Evolutionary conservation across 2,888 invertebrate species (phyloP), one percentile per base, ranked within the genome.

Genomic region (Keiferia lycopersicella): DNA sequence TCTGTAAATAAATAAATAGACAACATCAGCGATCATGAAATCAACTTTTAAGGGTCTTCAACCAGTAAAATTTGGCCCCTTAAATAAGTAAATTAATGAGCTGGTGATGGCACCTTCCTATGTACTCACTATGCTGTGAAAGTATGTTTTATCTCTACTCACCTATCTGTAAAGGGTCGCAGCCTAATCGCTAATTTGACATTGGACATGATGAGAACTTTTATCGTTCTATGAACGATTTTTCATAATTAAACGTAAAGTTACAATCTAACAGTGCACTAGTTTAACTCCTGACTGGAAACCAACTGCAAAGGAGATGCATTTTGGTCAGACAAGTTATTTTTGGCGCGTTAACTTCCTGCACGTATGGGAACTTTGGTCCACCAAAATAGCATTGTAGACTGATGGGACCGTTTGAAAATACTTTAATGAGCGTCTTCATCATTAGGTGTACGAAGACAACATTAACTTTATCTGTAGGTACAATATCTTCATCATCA

Each of bases 151-250:
- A 53, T 48, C 7, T 8, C 14, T 65, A 77, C 90, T 86, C 84
- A 94, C 94, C 93, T 93, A 69, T 93, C 91, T 22, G 94, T 94
- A 76, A 95, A 91, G 14, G 94, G 94, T 69, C 94, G 88, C 34
- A 94, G 92, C 72, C 94, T 86, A 62, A 95, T 92, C 18, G 93
- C 94, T 74, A 95, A 92, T 79, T 94, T 94, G 62, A 95, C 93
- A 71, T 93, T 93, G 48, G 93, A 92, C 94, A 94, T 94, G 64
- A 51, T 61, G 12, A 34, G 26, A 45, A 20, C 14, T 45, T 60
- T 7, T 2, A 45, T 20, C 1, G 8, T 38, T 14, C n/a, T 20
- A 11, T 18, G 12, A 51, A 14, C 6, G 20, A n/a, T n/a, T n/a
- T n/a, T n/a, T n/a, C n/a, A n/a, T n/a, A n/a, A n/a, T n/a, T n/a